Evolutionary conservation across 1,140 invertebrate genomes (phyloP).

Genomic region (Laupala kohalensis): DNA sequence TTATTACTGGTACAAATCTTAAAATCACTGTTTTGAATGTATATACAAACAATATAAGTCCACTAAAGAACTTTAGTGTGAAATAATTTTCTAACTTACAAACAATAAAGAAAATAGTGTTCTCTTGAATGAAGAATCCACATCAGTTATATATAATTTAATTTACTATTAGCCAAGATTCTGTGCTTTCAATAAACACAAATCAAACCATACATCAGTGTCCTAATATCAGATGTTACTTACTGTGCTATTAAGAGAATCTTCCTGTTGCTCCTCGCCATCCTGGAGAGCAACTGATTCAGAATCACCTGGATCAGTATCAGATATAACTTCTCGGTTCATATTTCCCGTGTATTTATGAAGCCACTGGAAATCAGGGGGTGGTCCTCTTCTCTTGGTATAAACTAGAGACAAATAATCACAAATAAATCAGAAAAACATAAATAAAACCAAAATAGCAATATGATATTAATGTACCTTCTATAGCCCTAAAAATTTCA

Average conservation of each 20-base stretch:
- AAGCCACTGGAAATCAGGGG: conserved; percentile 28
- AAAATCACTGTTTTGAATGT: neutral
- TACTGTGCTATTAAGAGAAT: conserved; percentile 33
- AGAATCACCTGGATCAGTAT: neutral
- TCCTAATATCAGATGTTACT: no score
- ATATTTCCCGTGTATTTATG: conserved; percentile 19
- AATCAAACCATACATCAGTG: no score
- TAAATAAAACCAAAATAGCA: neutral
- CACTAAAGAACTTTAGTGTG: no score
- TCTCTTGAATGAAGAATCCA: no score
- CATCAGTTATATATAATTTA: no score
- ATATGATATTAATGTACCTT: conserved; percentile 28
- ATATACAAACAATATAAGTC: no score
- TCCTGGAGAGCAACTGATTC: neutral
- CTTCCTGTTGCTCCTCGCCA: conserved; percentile 16
- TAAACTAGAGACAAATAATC: conserved; percentile 17
- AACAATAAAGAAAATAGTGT: no score
- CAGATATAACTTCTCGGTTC: neutral
- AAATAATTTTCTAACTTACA: no score
- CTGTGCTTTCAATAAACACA: no score
- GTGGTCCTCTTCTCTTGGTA: conserved; percentile 25
- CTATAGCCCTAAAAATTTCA: conserved; percentile 38
- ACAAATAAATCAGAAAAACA: neutral
- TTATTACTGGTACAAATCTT: neutral
- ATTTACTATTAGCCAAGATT: no score